Evolutionary conservation across 2,113 vertebrate genomes (phyloP).

Genomic region (Osmerus mordax): DNA sequence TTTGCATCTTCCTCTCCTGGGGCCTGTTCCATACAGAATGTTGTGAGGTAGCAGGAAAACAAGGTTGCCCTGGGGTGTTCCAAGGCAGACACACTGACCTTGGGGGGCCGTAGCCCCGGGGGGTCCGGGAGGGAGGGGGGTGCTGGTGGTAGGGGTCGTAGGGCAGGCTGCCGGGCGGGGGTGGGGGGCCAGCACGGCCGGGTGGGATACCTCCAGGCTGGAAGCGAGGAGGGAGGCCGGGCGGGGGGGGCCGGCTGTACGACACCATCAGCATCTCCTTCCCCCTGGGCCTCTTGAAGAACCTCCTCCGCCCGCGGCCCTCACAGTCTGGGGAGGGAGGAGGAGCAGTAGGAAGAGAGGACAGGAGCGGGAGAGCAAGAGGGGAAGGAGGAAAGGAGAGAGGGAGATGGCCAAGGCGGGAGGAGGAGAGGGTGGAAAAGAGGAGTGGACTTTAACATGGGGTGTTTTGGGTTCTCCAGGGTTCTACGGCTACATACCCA

Average conservation of each 20-base stretch:
- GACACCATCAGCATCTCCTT: constrained; percentile 80
- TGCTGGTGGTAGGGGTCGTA: constrained; percentile 74
- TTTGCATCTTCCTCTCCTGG: no score
- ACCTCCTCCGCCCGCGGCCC: constrained; percentile 74
- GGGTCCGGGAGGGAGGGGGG: constrained; percentile 64
- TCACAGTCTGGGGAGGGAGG: constrained; percentile 72
- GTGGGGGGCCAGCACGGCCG: constrained; percentile 54
- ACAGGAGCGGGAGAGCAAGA: no score
- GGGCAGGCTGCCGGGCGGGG: constrained; percentile 54
- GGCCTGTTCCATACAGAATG: no score
- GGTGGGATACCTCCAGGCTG: constrained; percentile 64
- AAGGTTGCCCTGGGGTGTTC: not conserved
- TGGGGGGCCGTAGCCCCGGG: constrained; percentile 71
- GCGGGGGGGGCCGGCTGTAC: constrained; percentile 71
- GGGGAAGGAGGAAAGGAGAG: no score
- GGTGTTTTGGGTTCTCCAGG: not conserved
- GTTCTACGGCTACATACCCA: no score
- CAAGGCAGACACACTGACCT: constrained; percentile 70
- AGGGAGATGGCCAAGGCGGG: no score
- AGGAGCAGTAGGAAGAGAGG: not conserved
- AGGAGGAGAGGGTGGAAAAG: no score
- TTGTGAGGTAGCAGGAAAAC: no score
- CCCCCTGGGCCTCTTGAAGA: constrained; percentile 85
- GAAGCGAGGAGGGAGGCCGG: constrained; percentile 73
- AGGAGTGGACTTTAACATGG: no score